Base-by-base conservation (phyloP, 2,888 invertebrate genomes). In the Harpalus rufipes region DNA sequence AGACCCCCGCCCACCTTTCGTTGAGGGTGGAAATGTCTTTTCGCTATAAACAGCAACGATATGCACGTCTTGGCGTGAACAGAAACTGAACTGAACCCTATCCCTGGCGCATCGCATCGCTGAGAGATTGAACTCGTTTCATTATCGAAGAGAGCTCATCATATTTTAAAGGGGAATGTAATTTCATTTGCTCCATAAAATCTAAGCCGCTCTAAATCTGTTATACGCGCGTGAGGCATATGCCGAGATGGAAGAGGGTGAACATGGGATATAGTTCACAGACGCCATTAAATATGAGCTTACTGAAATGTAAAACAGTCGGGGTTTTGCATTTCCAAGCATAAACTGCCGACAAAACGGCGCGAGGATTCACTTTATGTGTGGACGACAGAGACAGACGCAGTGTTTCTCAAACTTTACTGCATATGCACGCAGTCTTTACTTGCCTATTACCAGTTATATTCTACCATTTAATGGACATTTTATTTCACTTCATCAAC, bases 131-230 rank as follows among this genome's bases (percentile, higher is more conserved):
- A 78, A 78, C 78, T 78, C 78, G 78, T 91, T 91, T 91, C 91
- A 91, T 91, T 91, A 91, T 91, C 90, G 91, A 86, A 90, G 89
- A 91, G 90, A 91, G 90, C 91, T 91, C 91, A 91, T 91, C 91
- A 91, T 91, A 91, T 91, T 91, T 91, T 91, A 91, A 91, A 91
- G 90, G 91, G 90, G 90, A 90, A 90, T 90, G 91, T 91, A 91
- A 91, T 91, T 91, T 91, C 91, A 91, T 91, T 91, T 91, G 91
- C 91, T 90, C 91, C 91, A 91, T 91, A 91, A 91, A 91, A 91
- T 91, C 90, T 90, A 91, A 91, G 91, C 90, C 89, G 90, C 90
- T 90, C 90, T 90, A 91, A 91, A 91, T 91, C 91, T 90, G 90
- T 80, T 83, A 85, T 82, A 85, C 74, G 84, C 78, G 84, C 56